A percentile compares a stretch with the other conserved stretches of the same genome.
phyloP scores from a whole-genome alignment of 1,140 invertebrate species.

The Pogonus chalceus region DNA sequence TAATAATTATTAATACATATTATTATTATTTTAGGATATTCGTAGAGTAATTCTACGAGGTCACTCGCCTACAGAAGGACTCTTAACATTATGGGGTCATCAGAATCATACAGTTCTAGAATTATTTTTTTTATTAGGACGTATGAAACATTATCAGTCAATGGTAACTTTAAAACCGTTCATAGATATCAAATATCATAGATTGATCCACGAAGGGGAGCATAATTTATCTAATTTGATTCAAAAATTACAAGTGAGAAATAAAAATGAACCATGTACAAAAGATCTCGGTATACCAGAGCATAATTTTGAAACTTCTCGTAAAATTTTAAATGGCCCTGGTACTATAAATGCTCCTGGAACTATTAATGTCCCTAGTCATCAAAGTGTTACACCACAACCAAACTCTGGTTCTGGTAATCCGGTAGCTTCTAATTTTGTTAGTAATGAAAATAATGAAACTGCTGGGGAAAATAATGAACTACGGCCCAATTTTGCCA shows the following conservation, averaged over 20 bases:
- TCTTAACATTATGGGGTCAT: constrained; percentile 67
- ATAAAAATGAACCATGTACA: constrained; percentile 9
- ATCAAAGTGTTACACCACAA: constrained; percentile 8
- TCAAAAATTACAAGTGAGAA: constrained; percentile 16
- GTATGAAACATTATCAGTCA: constrained; percentile 62
- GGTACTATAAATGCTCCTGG: no score
- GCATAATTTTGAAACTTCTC: constrained; percentile 28
- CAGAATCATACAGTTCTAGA: constrained; percentile 70
- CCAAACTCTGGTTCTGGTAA: background rate
- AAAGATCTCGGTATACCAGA: constrained; percentile 8
- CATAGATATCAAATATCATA: constrained; percentile 48
- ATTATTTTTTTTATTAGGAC: constrained; percentile 53
- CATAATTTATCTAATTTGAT: constrained; percentile 24
- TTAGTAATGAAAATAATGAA: constrained; percentile 20
- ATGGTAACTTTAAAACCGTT: constrained; percentile 54
- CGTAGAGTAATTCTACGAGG: constrained; percentile 37
- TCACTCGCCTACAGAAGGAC: constrained; percentile 60
- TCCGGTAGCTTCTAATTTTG: constrained; percentile 23
- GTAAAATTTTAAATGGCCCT: constrained; percentile 31
- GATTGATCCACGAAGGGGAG: constrained; percentile 41
- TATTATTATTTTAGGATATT: constrained; percentile 32
- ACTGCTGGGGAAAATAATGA: background rate
- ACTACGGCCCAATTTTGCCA: background rate
- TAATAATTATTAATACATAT: background rate
- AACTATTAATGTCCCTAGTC: no score